Conservation (phyloP, 2,797 vertebrate genomes). For the Hafferia zeledoni region DNA sequence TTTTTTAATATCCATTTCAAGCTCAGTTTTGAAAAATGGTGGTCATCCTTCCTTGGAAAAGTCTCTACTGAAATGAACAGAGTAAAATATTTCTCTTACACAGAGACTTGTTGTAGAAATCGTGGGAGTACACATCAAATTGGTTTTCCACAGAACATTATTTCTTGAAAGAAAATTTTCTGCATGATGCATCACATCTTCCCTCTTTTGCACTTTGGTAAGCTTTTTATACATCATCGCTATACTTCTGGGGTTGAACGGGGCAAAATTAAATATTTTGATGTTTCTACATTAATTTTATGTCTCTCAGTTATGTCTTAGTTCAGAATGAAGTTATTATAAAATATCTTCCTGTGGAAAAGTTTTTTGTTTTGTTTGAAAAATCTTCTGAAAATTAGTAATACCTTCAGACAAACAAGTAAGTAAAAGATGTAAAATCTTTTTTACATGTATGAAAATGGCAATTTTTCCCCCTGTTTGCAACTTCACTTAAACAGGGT, state of each 20-base stretch:
- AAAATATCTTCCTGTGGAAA: background rate
- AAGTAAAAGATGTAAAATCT: background rate
- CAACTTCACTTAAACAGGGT: background rate
- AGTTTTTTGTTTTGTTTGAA: background rate
- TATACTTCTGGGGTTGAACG: background rate
- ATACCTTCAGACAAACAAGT: background rate
- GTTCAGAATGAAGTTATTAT: background rate
- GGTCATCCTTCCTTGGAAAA: background rate
- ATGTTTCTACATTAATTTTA: background rate
- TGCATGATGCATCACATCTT: background rate
- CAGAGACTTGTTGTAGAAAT: background rate
- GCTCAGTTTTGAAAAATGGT: background rate
- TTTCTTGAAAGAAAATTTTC: background rate
- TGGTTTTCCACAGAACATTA: background rate
- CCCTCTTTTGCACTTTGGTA: background rate
- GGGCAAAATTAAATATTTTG: background rate
- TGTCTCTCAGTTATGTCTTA: background rate
- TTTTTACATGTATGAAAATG: background rate
- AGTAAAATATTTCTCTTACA: background rate
- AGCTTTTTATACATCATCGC: background rate
- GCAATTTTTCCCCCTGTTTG: accelerated
- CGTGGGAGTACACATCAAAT: background rate
- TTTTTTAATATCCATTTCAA: background rate
- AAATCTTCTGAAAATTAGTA: background rate
- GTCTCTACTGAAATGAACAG: background rate